These are phyloP conservation scores for Cisticola juncidis DNA, from an alignment of 2,113 vertebrate species.

Conservation along the genomic window DNA sequence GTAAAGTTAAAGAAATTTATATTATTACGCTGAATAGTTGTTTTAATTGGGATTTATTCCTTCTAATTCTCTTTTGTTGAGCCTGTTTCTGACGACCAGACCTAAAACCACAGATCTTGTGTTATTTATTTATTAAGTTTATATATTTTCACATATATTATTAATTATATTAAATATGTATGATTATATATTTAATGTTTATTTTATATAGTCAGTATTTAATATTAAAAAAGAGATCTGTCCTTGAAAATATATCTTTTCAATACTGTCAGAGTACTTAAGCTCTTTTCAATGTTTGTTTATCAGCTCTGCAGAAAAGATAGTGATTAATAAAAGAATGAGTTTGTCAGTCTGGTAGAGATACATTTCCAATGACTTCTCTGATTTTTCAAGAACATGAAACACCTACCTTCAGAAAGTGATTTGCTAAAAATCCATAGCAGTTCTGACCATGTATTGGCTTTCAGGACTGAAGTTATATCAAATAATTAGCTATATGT, in stretches of 20 bases:
- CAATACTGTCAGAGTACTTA: background rate
- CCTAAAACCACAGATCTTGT: background rate
- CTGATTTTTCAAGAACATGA: background rate
- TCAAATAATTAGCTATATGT: background rate
- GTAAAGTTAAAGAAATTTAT: background rate
- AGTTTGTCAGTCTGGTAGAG: background rate
- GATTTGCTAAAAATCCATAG: background rate
- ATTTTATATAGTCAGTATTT: background rate
- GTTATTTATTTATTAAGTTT: background rate
- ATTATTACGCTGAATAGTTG: background rate
- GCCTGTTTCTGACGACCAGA: background rate
- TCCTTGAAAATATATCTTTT: background rate
- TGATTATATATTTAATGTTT: background rate
- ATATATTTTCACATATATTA: background rate
- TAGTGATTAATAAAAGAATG: background rate
- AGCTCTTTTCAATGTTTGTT: background rate
- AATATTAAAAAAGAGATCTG: background rate
- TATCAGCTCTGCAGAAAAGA: background rate
- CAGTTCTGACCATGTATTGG: background rate
- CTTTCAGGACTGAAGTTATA: background rate
- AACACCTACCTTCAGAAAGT: background rate
- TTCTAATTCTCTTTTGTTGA: background rate
- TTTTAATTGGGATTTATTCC: background rate
- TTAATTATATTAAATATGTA: background rate
- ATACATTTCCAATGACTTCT: background rate